Evolutionary conservation across 2,888 invertebrate genomes (phyloP).

Genomic region (Pemphredon lugubris): DNA sequence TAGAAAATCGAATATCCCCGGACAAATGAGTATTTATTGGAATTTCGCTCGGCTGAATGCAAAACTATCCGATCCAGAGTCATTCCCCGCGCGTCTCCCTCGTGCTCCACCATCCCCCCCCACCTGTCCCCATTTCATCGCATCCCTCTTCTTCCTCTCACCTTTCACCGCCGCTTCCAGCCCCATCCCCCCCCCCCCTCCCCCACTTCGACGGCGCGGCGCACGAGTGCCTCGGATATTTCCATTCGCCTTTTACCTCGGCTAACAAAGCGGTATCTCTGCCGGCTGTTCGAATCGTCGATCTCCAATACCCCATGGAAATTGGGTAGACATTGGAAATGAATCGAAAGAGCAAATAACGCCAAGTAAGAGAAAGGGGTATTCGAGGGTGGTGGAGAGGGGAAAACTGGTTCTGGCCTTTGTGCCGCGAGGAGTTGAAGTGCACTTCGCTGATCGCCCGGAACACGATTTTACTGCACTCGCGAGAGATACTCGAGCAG

Average conservation of each 20-base stretch:
- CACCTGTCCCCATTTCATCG: constrained; percentile 5
- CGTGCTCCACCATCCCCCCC: constrained; percentile 14
- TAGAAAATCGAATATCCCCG: constrained; percentile 56
- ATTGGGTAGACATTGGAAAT: constrained; percentile 75
- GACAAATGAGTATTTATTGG: constrained; percentile 69
- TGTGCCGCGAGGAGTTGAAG: constrained; percentile 53
- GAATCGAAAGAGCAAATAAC: constrained; percentile 75
- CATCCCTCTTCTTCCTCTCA: constrained; percentile 1
- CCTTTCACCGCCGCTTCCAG: too few species aligned
- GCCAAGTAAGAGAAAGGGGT: constrained; percentile 29
- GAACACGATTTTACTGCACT: constrained; percentile 63
- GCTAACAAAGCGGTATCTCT: constrained; percentile 62
- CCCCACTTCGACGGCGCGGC: constrained; percentile 4
- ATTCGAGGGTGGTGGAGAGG: background rate
- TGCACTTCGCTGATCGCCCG: constrained; percentile 49
- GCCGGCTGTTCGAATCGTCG: constrained; percentile 53
- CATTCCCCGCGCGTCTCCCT: background rate
- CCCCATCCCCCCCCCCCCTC: background rate
- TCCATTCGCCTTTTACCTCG: constrained; percentile 65
- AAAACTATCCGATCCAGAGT: constrained; percentile 8
- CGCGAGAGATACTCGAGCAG: constrained; percentile 47
- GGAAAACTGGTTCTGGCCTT: constrained; percentile 36
- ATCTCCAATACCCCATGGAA: constrained; percentile 69
- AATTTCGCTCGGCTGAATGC: constrained; percentile 53
- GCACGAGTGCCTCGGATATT: constrained; percentile 47